A percentile compares a stretch with the other conserved stretches of the same genome.
phyloP scores from a whole-genome alignment of 2,113 vertebrate species.

The Typhlomys cinereus region DNA sequence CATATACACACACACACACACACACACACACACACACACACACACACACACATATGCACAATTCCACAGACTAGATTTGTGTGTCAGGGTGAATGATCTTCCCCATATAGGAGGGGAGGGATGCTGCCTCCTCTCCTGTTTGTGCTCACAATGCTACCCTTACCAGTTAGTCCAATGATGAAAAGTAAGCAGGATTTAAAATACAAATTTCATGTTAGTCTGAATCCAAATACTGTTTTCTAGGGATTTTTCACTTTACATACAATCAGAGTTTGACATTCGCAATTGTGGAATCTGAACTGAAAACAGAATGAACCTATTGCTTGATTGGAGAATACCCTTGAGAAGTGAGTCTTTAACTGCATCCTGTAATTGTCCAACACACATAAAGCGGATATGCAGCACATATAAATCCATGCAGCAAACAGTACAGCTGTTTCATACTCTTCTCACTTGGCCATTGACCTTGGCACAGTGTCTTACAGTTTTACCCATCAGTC shows the following conservation, averaged over 20 bases:
- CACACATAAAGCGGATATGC: too few species aligned
- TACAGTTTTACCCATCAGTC: not conserved
- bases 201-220: not conserved
- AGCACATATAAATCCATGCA: fast-evolving
- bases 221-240: not conserved
- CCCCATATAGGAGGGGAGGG: not conserved
- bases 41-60: not conserved
- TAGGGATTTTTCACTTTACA: not conserved
- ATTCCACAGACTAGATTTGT: not conserved
- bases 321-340: not conserved
- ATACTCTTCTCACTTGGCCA: not conserved
- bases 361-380: not conserved
- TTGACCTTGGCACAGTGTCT: not conserved
- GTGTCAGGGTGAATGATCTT: not conserved
- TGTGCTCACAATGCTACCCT: not conserved
- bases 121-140: not conserved
- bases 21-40: not conserved
- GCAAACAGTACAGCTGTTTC: not conserved
- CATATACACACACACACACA: not conserved
- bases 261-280: not conserved
- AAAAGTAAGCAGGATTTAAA: not conserved
- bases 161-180: not conserved
- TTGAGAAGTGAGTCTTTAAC: not conserved
- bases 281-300: not conserved
- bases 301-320: not conserved